A percentile compares a stretch with the other conserved stretches of the same genome.
Evolutionary conservation across 2,888 invertebrate genomes (phyloP).

Genomic region (Drosophila kanekoi): DNA sequence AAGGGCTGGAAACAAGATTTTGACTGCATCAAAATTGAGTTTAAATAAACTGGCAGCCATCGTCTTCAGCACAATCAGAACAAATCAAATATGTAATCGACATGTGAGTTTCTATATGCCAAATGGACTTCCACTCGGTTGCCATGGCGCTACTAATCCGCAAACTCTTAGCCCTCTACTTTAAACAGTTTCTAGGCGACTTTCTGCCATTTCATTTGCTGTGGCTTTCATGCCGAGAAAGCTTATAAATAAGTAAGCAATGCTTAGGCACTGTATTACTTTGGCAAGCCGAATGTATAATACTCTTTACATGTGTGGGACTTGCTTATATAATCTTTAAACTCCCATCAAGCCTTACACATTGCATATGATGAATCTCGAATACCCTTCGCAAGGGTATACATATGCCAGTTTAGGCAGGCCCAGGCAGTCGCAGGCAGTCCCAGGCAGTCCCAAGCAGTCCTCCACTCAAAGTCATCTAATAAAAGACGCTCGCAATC

Average conservation of each 20-base stretch:
- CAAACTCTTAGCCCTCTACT: constrained; percentile 2
- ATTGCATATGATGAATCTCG: neutral
- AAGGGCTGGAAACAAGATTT: constrained; percentile 11
- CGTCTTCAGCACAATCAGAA: constrained; percentile 40
- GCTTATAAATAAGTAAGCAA: constrained; percentile 51
- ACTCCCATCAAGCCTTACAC: neutral
- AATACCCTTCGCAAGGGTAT: neutral
- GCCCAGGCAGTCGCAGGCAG: neutral
- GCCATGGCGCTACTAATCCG: constrained; percentile 18
- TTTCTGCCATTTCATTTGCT: constrained; percentile 35
- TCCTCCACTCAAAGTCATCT: constrained; percentile 33
- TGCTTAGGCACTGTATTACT: neutral
- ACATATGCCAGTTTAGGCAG: constrained; percentile 5
- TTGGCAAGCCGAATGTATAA: neutral
- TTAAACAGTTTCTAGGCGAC: neutral
- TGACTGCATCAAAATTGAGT: constrained; percentile 40
- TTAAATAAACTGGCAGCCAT: constrained; percentile 29
- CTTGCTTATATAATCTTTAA: too few species aligned
- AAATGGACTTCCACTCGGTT: constrained; percentile 20
- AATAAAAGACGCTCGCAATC: constrained; percentile 41
- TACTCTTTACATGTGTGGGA: neutral
- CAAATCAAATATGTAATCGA: constrained; percentile 61
- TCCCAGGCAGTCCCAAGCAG: neutral
- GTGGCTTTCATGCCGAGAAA: constrained; percentile 25
- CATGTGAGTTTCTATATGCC: constrained; percentile 26